A percentile compares a stretch with the other conserved stretches of the same genome.
These are phyloP conservation scores for Cosmopolites sordidus DNA, from an alignment of 2,888 invertebrate species.

Conservation along the genomic window DNA sequence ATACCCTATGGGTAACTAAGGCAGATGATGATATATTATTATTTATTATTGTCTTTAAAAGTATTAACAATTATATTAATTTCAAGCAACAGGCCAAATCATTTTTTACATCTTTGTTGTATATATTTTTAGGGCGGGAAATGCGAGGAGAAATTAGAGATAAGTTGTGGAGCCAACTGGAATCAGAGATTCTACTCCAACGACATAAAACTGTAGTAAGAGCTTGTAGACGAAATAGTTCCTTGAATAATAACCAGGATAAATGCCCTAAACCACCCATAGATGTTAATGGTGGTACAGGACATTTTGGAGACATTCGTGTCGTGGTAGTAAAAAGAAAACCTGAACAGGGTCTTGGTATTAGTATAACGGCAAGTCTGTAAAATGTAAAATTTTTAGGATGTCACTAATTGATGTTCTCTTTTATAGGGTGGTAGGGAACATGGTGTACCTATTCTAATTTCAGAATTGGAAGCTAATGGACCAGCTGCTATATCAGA, in stretches of 20 bases:
- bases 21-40: no score
- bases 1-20: no score
- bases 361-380: constrained; percentile 70
- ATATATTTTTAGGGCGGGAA: constrained; percentile 53
- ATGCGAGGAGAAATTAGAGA: constrained; percentile 76
- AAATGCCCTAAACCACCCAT: constrained; percentile 38
- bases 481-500: constrained; percentile 74
- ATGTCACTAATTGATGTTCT: neutral
- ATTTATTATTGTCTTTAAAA: no score
- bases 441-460: constrained; percentile 80
- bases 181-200: constrained; percentile 81
- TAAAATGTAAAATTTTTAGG: neutral
- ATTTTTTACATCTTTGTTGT: neutral
- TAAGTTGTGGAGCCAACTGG: constrained; percentile 75
- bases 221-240: constrained; percentile 56
- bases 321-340: constrained; percentile 66
- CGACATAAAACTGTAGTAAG: constrained; percentile 76
- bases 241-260: constrained; percentile 39
- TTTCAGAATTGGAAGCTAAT: constrained; percentile 74
- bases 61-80: no score
- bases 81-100: no score
- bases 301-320: constrained; percentile 54
- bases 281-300: constrained; percentile 38
- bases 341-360: constrained; percentile 76
- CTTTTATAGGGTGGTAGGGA: constrained; percentile 73